Evolutionary conservation across 2,888 invertebrate species (phyloP), one percentile per base, ranked within the genome.

Genomic region (Synergus laeviventris): DNA sequence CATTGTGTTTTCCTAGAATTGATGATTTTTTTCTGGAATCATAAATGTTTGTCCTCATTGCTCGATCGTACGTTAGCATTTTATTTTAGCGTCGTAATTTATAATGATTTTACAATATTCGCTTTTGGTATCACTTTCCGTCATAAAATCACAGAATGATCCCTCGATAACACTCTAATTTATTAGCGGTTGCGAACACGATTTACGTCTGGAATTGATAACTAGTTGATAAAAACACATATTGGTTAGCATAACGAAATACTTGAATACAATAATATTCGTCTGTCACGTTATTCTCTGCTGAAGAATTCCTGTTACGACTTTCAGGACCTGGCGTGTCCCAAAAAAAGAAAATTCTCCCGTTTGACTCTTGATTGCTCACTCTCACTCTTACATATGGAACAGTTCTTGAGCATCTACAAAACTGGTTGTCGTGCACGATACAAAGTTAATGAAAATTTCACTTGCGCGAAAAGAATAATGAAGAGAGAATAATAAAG

Each of bases 101-200:
- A 49, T 8, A 49, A 49, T 49, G 8, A n/a, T n/a, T 49, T 49
- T 49, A 49, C 49, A n/a, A 49, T 49, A 49, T n/a, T 49, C n/a
- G n/a, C 49, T 49, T 49, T n/a, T n/a, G 49, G 49, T 49, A 49
- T 49, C 49, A 49, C 49, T 49, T n/a, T 49, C 49, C n/a, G n/a
- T n/a, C n/a, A 49, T 16, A 60, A 24, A 60, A 60, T 16, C 60
- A 24, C 24, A 5, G 8, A 60, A 24, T 21, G 24, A 31, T 60
- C 16, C 60, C 31, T 31, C 31, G 60, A 60, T 60, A 24, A 21
- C 31, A 60, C 24, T 60, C 60, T n/a, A n/a, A 60, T 60, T 60
- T 14, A 31, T 24, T 60, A 18, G 24, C 21, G 59, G 59, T 14
- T 59, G 14, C 24, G 24, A 21, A 12, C 1, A 24, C 12, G 24